A percentile compares a stretch with the other conserved stretches of the same genome.
Evolutionary conservation across 2,888 invertebrate genomes (phyloP).

Genomic region (Cryptophagus acutangulus): DNA sequence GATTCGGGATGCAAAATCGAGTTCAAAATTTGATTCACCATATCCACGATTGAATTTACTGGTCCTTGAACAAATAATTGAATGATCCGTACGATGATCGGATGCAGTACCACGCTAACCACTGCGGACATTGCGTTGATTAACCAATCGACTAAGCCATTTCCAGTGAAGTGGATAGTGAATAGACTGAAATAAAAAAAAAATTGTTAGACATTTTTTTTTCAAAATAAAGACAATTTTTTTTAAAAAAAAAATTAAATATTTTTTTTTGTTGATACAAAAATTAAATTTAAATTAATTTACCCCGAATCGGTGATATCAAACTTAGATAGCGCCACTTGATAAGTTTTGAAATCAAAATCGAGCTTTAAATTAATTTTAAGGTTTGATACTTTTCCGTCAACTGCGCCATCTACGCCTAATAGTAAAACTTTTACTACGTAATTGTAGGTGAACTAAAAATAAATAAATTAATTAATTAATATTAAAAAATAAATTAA

Average conservation of each 20-base stretch:
- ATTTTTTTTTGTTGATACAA: no score
- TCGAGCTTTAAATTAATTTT: constrained; percentile 26
- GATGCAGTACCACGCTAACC: constrained; percentile 20
- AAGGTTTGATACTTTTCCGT: constrained; percentile 44
- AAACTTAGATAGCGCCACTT: constrained; percentile 29
- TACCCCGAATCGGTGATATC: constrained; percentile 35
- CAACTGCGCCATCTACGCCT: constrained; percentile 52
- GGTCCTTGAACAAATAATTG: constrained; percentile 18
- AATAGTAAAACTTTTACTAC: constrained; percentile 25
- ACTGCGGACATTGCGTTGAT: constrained; percentile 17
- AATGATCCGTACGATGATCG: constrained; percentile 18
- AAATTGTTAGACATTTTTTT: neutral
- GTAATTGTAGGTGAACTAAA: neutral
- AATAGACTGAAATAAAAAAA: neutral
- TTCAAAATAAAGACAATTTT: constrained; percentile 5
- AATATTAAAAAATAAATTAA: neutral
- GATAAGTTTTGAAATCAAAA: constrained; percentile 28
- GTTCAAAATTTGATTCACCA: constrained; percentile 14
- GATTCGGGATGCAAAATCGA: constrained; percentile 11
- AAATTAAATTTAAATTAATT: constrained; percentile 7
- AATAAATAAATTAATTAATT: neutral
- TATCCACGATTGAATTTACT: constrained; percentile 12
- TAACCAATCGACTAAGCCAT: constrained; percentile 26
- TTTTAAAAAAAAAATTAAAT: no score
- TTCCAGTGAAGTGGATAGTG: constrained; percentile 20